Evolutionary conservation across 2,113 vertebrate genomes (phyloP).

Genomic region (Saimiri boliviensis): DNA sequence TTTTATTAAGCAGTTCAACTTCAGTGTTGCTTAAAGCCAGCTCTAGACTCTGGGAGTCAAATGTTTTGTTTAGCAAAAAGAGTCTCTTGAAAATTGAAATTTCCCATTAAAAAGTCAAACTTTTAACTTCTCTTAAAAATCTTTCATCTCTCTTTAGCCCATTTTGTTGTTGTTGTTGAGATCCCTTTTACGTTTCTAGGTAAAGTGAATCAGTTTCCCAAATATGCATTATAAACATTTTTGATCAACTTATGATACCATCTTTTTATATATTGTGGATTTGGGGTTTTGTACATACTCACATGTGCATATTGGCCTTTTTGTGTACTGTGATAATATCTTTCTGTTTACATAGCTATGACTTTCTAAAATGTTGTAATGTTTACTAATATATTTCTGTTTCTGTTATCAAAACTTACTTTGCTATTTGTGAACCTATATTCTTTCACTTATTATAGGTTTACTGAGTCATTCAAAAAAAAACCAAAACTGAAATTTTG

Average conservation of each 20-base stretch:
- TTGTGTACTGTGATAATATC: not conserved
- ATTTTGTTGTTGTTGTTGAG: not conserved
- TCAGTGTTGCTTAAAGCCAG: not conserved
- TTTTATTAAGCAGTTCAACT: not conserved
- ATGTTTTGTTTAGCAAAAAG: too few relatives aligned
- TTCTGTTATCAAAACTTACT: not conserved
- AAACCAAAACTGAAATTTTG: not conserved
- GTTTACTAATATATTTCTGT: not conserved
- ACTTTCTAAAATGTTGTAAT: not conserved
- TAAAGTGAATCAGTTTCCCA: not conserved
- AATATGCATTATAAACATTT: not conserved
- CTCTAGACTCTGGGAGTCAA: too few relatives aligned
- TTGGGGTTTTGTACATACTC: not conserved
- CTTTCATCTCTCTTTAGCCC: not conserved
- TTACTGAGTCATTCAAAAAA: not conserved
- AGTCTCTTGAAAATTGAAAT: too few relatives aligned
- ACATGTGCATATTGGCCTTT: not conserved
- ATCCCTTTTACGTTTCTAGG: not conserved
- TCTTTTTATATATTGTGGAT: not conserved
- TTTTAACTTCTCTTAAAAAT: too few relatives aligned
- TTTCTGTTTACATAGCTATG: not conserved
- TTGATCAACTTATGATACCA: not conserved
- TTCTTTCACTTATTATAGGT: not conserved
- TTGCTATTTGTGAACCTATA: not conserved
- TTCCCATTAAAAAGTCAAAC: too few relatives aligned